Evolutionary conservation across 2,797 vertebrate species (phyloP), one percentile per base, ranked within the genome.

Genomic region (Leptoclinus maculatus): DNA sequence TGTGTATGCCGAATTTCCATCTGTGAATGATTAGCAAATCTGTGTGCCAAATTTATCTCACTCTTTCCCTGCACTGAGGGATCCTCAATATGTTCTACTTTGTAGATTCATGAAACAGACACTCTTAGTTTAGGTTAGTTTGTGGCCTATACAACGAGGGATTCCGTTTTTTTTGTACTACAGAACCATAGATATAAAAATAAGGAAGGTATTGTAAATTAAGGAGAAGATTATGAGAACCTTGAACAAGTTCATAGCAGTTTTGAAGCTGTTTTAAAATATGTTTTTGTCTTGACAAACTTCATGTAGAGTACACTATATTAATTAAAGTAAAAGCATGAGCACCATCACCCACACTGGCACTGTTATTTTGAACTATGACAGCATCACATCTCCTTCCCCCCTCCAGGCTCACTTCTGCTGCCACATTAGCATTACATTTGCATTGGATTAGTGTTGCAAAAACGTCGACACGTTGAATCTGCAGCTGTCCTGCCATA

Each of bases 361-460:
- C 60, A 54, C n/a, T 57, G 5, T 27, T 45, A 23, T 32, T 56
- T 71, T 49, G 16, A 11, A 58, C 66, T 23, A 43, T 65, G 64
- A 78, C 83, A 83, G 47, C 57, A 69, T 81, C 66, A 82, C 75
- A 67, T 82, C 43, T 82, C 39, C 53, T 58, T 29, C 49, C 34
- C 74, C 56, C 67, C 70, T 74, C 47, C 32, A 74, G 80, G 76
- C 75, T 79, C 36, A 62, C 53, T 59, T 23, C 66, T 49, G 65
- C 80, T 83, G 66, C 70, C 65, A 85, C 77, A 91, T 88, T 85
- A 87, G 87, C 87, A 87, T 90, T 39, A 66, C 78, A 86, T 88
- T 87, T 86, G 83, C 86, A 88, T 89, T 76, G 78, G 59, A 82
- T 90, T 67, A 88, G 67, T 80, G 79, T 71, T 80, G 51, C 38